A percentile compares a stretch with the other conserved stretches of the same genome.
These are phyloP conservation scores for Cephus nigrinus DNA, from an alignment of 2,888 invertebrate species.

Conservation along the genomic window DNA sequence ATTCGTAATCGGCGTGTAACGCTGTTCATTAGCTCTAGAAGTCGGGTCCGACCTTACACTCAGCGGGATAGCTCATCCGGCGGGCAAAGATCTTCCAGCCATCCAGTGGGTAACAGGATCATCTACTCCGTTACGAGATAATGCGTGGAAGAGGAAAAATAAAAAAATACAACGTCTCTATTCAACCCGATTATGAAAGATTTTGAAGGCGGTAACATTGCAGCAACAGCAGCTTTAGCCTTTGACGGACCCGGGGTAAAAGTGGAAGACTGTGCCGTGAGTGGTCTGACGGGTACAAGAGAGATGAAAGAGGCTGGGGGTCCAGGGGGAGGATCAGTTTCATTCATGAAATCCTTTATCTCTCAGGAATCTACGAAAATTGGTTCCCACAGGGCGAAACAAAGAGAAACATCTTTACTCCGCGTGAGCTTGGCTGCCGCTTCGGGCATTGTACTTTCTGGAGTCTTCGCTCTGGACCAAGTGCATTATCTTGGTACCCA, in stretches of 20 bases:
- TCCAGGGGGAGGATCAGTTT: conserved; percentile 40
- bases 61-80: conserved; percentile 3
- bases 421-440: neutral
- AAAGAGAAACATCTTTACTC: conserved; percentile 37
- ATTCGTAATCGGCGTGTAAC: conserved; percentile 4
- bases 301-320: conserved; percentile 14
- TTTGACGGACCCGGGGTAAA: conserved; percentile 10
- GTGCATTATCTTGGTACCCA: neutral
- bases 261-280: conserved; percentile 13
- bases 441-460: neutral
- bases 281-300: conserved; percentile 25
- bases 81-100: conserved; percentile 1
- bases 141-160: conserved; percentile 26
- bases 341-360: conserved; percentile 56
- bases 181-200: conserved; percentile 19
- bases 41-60: neutral
- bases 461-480: neutral
- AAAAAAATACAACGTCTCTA: conserved; percentile 18
- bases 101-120: conserved; percentile 28
- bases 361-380: conserved; percentile 43
- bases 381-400: conserved; percentile 52
- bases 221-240: neutral
- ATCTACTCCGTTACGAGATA: conserved; percentile 47
- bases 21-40: neutral
- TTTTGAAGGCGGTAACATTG: conserved; percentile 18